Evolutionary conservation across 2,888 invertebrate genomes (phyloP).

Genomic region (Calliphora vomitoria): DNA sequence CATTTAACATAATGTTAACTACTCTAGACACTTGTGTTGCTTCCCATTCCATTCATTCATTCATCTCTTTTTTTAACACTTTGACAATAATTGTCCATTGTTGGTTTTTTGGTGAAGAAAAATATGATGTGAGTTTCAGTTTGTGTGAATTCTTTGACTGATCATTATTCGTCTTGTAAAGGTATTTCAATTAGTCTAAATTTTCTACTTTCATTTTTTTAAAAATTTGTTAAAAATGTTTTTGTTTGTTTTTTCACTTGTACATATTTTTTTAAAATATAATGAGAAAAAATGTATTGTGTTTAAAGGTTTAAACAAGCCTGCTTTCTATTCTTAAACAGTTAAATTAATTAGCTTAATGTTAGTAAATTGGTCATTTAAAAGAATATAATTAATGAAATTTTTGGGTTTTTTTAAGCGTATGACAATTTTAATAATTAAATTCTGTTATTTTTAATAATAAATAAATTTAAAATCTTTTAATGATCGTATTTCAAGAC

Average conservation of each 20-base stretch:
- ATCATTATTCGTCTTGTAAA: not conserved
- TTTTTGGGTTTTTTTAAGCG: not conserved
- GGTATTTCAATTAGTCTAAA: not conserved
- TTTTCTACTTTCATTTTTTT: conserved; percentile 4
- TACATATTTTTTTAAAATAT: not conserved
- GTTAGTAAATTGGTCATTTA: not conserved
- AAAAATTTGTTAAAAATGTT: not conserved
- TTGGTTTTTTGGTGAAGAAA: no score
- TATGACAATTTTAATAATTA: not conserved
- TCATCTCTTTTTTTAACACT: not conserved
- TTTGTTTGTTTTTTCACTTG: not conserved
- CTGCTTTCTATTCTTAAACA: not conserved
- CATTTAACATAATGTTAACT: not conserved
- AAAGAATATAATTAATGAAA: not conserved
- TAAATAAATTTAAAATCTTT: no score
- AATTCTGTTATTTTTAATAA: no score
- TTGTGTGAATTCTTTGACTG: not conserved
- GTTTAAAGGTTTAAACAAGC: not conserved
- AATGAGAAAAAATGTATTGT: conserved; percentile 13
- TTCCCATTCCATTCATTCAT: not conserved
- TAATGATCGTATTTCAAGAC: no score
- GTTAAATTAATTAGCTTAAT: not conserved
- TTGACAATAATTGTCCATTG: conserved; percentile 8
- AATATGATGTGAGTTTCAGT: not conserved
- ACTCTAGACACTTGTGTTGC: not conserved